Evolutionary conservation across 2,113 vertebrate species (phyloP), one percentile per base, ranked within the genome.

Genomic region (Capricornis sumatraensis): DNA sequence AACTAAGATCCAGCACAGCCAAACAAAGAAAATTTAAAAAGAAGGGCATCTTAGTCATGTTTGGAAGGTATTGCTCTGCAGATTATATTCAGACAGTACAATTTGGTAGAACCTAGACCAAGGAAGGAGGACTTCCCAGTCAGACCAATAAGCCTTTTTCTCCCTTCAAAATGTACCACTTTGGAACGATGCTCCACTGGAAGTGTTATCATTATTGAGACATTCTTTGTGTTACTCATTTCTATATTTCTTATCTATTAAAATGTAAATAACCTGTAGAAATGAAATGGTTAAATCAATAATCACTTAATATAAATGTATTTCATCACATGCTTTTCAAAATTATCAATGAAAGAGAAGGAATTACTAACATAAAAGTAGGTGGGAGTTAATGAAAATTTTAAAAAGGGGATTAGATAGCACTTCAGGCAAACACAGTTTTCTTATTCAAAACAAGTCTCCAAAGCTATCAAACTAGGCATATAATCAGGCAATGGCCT

Each of bases 361-460:
- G 25, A 19, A 60, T 13, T 19, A 25, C 12, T 21, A 16, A 30
- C 79, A 89, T 53, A 84, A 57, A 76, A 88, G 7, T 47, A 83
- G 14, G 30, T 50, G 23, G 40, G 55, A 43, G 23, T 60, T 82
- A 11, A 21, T 74, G 16, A 53, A 91, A 64, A 91, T 14, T 52
- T 16, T 14, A 71, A 36, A 89, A 14, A 76, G 62, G n/a, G 6
- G 33, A 71, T 64, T 89, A 79, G 25, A 25, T 1, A 27, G 25
- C 6, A 74, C 21, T 94, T 79, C 21, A 87, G 50, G 36, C 12
- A 79, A 95, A 88, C 19, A 55, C 27, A 62, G 71, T 50, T 96
- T 96, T 92, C 33, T 74, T 50, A 91, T 91, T 87, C 52, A 82
- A 95, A 97, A 36, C 27, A 91, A 57, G 16, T 89, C 79, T 91